Evolutionary conservation across 2,888 invertebrate species (phyloP).

Genomic region (Mycalesis mineus): DNA sequence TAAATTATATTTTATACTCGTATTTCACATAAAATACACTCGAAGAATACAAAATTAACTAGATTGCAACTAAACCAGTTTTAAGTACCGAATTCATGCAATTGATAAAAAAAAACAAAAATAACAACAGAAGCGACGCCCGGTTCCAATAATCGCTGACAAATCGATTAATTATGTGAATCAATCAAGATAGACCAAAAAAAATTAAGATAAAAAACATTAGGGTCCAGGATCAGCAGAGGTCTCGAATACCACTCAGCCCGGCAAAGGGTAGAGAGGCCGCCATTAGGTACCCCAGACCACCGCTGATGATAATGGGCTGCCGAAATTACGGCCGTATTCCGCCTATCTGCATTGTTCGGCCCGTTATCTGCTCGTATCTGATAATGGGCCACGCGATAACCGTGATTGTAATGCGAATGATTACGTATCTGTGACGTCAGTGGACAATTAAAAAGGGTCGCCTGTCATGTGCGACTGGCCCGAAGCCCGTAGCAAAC

Average conservation of each 20-base stretch:
- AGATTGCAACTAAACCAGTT: too few relatives aligned
- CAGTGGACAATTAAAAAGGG: constrained; percentile 21
- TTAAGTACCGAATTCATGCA: too few relatives aligned
- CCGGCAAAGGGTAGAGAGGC: constrained; percentile 51
- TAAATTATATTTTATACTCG: too few relatives aligned
- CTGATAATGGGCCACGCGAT: constrained; percentile 46
- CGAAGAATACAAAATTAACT: too few relatives aligned
- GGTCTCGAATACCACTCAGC: constrained; percentile 77
- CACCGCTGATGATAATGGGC: constrained; percentile 67
- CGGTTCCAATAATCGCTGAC: constrained; percentile 22
- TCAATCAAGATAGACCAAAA: constrained; percentile 65
- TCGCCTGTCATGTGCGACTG: background rate
- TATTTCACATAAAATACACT: too few relatives aligned
- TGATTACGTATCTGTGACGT: constrained; percentile 28
- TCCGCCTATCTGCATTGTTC: constrained; percentile 48
- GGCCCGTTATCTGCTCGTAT: constrained; percentile 53
- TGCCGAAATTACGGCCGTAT: constrained; percentile 54
- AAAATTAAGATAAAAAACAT: constrained; percentile 69
- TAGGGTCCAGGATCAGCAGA: constrained; percentile 72
- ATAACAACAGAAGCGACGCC: background rate
- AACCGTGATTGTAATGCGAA: constrained; percentile 32
- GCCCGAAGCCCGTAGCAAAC: background rate
- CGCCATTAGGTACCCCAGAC: constrained; percentile 70
- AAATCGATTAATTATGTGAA: constrained; percentile 59
- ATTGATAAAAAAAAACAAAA: background rate